Evolutionary conservation across 1,140 invertebrate genomes (phyloP).

Genomic region (Zaprionus camerounensis): DNA sequence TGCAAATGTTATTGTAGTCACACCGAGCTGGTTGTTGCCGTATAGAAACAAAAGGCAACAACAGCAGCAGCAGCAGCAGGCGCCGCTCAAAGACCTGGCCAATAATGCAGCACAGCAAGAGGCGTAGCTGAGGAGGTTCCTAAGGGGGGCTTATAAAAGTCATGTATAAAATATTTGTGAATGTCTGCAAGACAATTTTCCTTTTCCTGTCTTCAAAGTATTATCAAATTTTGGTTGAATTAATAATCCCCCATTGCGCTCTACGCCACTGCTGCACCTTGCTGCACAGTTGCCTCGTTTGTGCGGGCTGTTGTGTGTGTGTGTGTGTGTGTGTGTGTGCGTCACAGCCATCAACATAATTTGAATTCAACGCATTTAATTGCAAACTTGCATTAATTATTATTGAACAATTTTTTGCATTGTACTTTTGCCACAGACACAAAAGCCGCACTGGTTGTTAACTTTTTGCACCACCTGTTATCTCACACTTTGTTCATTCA

Average conservation of each 20-base stretch:
- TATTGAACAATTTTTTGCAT: conserved; percentile 68
- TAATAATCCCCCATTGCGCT: background rate
- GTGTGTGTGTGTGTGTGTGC: conserved; percentile 6
- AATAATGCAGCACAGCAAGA: conserved; percentile 55
- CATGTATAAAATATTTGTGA: background rate
- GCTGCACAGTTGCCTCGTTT: conserved; percentile 12
- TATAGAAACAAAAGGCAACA: conserved; percentile 70
- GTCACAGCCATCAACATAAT: conserved; percentile 68
- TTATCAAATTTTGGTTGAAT: background rate
- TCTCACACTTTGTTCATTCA: background rate
- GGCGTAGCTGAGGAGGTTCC: background rate
- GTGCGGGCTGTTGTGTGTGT: conserved; percentile 17
- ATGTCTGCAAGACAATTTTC: background rate
- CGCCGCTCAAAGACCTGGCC: conserved; percentile 50
- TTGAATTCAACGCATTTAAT: conserved; percentile 81
- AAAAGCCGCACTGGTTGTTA: conserved; percentile 30
- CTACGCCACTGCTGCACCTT: background rate
- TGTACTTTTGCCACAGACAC: conserved; percentile 13
- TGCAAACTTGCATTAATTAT: conserved; percentile 82
- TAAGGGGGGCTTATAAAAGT: background rate
- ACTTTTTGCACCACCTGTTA: conserved; percentile 57
- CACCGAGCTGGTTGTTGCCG: conserved; percentile 35
- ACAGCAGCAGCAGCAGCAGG: conserved; percentile 65
- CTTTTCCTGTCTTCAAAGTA: background rate
- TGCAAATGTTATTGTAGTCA: conserved; percentile 61